A percentile compares a stretch with the other conserved stretches of the same genome.
phyloP scores from a whole-genome alignment of 2,113 vertebrate genomes.

The Pseudonaja textilis region DNA sequence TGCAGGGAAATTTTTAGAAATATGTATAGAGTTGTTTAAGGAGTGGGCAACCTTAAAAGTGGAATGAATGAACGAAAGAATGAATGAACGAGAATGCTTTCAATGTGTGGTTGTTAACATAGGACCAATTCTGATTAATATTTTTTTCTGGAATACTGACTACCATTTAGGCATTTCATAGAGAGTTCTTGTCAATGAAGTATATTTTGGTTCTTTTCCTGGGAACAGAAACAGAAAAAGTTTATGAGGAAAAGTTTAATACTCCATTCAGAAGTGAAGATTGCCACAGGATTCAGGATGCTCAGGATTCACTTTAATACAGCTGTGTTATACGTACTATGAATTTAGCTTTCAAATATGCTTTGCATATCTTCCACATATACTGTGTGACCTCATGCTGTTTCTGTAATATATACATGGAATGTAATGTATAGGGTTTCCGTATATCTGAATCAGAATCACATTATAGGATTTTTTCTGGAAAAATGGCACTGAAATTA shows the following conservation, averaged over 20 bases:
- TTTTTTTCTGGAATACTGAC: not conserved
- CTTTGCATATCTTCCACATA: not conserved
- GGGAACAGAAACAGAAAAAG: too few relatives aligned
- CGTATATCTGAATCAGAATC: not conserved
- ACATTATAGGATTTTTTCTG: not conserved
- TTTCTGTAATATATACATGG: not conserved
- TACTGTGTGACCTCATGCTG: not conserved
- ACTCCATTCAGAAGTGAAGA: not conserved
- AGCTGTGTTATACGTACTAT: not conserved
- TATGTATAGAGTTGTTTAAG: too few relatives aligned
- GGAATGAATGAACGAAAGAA: too few relatives aligned
- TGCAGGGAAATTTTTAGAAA: too few relatives aligned
- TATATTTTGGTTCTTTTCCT: not conserved
- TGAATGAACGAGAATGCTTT: too few relatives aligned
- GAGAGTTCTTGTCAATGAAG: not conserved
- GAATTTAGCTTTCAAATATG: not conserved
- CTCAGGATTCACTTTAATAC: not conserved
- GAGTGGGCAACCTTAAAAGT: too few relatives aligned
- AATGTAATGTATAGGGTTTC: not conserved
- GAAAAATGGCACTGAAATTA: not conserved
- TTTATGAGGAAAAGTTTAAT: too few relatives aligned
- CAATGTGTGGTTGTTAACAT: too few relatives aligned
- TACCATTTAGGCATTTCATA: not conserved
- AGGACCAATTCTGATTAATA: not conserved
- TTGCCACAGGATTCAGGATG: not conserved